Conservation (phyloP, 2,797 vertebrate species). For the Vultur gryphus region DNA sequence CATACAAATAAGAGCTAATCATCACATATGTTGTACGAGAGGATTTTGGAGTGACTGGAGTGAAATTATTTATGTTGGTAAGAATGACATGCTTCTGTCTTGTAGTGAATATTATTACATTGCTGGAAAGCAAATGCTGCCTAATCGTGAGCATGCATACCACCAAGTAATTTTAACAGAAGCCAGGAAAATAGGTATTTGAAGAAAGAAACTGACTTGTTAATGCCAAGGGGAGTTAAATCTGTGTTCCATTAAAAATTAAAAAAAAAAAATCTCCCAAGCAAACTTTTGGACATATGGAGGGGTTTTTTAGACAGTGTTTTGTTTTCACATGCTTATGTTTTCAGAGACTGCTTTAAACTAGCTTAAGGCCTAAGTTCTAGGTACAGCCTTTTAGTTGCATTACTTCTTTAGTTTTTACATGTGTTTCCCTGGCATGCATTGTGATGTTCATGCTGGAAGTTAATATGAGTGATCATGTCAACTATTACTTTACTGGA, state of each 20-base stretch:
- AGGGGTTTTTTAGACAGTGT: background rate
- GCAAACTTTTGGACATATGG: background rate
- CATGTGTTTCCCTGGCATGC: background rate
- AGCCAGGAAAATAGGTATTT: background rate
- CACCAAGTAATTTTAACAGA: background rate
- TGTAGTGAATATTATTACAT: background rate
- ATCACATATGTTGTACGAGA: background rate
- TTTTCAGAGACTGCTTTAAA: background rate
- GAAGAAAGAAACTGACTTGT: background rate
- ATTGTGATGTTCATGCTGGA: background rate
- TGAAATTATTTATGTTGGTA: conserved; percentile 28
- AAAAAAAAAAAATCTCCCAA: background rate
- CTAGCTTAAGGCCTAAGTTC: background rate
- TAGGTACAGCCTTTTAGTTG: background rate
- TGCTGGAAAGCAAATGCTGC: background rate
- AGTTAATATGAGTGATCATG: background rate
- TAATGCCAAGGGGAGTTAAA: background rate
- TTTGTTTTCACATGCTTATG: background rate
- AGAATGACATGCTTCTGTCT: background rate
- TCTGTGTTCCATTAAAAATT: background rate
- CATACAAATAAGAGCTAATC: conserved; percentile 54
- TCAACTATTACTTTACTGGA: background rate
- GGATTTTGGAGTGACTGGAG: conserved; percentile 73
- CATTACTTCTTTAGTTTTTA: background rate
- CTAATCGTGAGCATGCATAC: rapidly evolving